Percentiles rank a stretch among this genome's conserved stretches.
Evolutionary conservation across 2,113 vertebrate species (phyloP).

Genomic region (Genyomyrus donnyi): DNA sequence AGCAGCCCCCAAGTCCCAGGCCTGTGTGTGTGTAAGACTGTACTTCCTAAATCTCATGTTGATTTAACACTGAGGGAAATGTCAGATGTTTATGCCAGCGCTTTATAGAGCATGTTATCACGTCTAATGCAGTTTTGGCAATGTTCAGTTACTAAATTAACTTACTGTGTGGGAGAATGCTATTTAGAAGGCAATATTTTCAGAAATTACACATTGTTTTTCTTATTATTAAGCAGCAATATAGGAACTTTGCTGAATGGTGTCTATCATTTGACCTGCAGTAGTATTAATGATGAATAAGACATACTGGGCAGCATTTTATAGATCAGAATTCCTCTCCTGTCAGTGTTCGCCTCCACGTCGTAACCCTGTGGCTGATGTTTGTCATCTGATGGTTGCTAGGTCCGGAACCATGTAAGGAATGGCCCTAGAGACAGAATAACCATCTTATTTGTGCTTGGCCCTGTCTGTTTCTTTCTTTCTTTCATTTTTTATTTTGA

Average conservation of each 20-base stretch:
- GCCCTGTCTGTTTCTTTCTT: neutral
- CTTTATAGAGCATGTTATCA: neutral
- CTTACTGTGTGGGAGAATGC: neutral
- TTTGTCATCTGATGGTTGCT: neutral
- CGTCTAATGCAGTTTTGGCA: neutral
- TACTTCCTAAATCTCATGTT: neutral
- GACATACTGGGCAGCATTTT: neutral
- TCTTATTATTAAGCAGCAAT: neutral
- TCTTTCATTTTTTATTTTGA: neutral
- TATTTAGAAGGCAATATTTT: neutral
- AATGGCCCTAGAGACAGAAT: neutral
- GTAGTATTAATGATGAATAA: neutral
- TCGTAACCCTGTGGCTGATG: neutral
- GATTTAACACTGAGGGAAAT: neutral
- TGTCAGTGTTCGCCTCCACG: neutral
- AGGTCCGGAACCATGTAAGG: neutral
- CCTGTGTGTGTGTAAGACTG: neutral
- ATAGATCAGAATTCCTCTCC: neutral
- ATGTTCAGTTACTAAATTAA: neutral
- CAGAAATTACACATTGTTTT: neutral
- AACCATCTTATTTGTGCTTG: neutral
- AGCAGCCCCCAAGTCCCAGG: neutral
- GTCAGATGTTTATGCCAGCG: neutral
- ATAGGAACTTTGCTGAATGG: neutral
- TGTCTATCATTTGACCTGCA: neutral